Conservation (phyloP, 2,888 invertebrate species). For the Drosophila meridiana region DNA sequence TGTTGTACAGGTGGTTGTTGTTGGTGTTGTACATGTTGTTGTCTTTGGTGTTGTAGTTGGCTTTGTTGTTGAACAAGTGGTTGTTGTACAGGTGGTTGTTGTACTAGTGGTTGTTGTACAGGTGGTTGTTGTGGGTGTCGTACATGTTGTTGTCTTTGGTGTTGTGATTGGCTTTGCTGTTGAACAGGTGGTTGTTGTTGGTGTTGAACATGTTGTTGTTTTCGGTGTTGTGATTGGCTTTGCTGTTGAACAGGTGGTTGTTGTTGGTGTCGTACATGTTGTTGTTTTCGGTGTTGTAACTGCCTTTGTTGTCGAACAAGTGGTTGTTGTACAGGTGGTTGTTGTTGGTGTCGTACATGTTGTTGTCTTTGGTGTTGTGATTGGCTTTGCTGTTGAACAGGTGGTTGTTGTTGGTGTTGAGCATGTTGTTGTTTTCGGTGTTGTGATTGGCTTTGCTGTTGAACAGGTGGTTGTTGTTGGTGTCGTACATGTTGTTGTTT, state of each 20-base stretch:
- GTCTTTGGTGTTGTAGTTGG: conserved; percentile 14
- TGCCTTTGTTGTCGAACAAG: not conserved
- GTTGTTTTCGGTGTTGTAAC: conserved; percentile 15
- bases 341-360: conserved; percentile 12
- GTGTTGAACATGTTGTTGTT: conserved; percentile 15
- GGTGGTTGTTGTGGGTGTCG: conserved; percentile 10
- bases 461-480: conserved; percentile 18
- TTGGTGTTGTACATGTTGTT: conserved; percentile 8
- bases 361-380: not conserved
- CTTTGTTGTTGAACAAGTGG: conserved; percentile 9
- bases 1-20: conserved; percentile 27
- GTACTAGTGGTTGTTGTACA: conserved; percentile 6
- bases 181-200: not conserved
- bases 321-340: not conserved
- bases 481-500: not conserved
- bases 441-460: not conserved
- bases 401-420: conserved; percentile 3
- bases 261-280: conserved; percentile 17
- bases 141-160: conserved; percentile 10
- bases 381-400: conserved; percentile 10
- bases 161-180: conserved; percentile 24
- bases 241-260: conserved; percentile 4
- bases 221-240: not conserved
- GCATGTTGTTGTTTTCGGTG: conserved; percentile 16
- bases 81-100: conserved; percentile 2